Evolutionary conservation across 2,888 invertebrate species (phyloP).

Genomic region (Drosophila robusta): DNA sequence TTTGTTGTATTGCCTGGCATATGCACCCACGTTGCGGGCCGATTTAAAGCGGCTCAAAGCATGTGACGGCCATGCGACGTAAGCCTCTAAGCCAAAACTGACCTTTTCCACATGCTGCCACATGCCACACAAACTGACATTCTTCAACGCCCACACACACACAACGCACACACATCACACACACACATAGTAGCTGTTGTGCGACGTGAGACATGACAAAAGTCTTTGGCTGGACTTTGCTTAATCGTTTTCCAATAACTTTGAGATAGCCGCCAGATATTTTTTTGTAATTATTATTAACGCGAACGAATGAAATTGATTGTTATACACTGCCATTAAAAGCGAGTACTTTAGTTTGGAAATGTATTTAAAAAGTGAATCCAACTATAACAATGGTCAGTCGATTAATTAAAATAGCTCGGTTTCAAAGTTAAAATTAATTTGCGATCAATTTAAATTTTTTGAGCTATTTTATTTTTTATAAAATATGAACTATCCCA

Average conservation of each 20-base stretch:
- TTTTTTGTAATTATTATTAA: slow-evolving; percentile 40
- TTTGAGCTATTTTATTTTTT: too few species aligned
- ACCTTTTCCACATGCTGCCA: slow-evolving; percentile 60
- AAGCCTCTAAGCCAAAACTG: slow-evolving; percentile 70
- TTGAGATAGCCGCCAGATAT: slow-evolving; percentile 44
- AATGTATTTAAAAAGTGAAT: neutral
- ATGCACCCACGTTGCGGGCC: slow-evolving; percentile 35
- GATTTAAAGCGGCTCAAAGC: slow-evolving; percentile 61
- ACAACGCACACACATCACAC: slow-evolving; percentile 7
- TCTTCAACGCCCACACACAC: slow-evolving; percentile 26
- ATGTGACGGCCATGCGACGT: slow-evolving; percentile 41
- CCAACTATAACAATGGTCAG: too few species aligned
- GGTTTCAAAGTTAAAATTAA: too few species aligned
- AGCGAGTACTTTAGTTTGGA: neutral
- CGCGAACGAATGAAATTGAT: slow-evolving; percentile 11
- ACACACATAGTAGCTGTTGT: slow-evolving; percentile 3
- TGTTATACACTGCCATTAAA: slow-evolving; percentile 6
- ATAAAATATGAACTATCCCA: too few species aligned
- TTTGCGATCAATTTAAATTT: too few species aligned
- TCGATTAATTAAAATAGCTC: neutral
- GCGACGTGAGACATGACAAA: slow-evolving; percentile 38
- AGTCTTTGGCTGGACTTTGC: slow-evolving; percentile 42
- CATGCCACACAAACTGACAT: slow-evolving; percentile 23
- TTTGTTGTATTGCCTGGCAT: slow-evolving; percentile 15
- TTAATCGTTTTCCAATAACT: slow-evolving; percentile 69